Evolutionary conservation across 1,140 invertebrate species (phyloP).

Genomic region (Aphelinus certus): DNA sequence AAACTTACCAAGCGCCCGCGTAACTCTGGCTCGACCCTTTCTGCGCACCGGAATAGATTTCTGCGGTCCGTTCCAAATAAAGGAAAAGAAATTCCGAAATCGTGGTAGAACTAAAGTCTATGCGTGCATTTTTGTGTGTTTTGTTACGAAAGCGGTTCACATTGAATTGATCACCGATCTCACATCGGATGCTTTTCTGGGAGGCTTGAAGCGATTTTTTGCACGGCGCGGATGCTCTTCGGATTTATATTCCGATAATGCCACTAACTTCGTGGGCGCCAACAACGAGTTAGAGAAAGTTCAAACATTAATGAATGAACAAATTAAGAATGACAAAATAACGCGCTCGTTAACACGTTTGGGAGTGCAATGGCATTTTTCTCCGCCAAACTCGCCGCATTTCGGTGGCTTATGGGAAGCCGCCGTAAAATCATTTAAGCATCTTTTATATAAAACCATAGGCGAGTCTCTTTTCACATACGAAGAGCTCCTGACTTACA

Average conservation of each 20-base stretch:
- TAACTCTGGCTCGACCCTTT: background rate
- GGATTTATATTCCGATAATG: constrained; percentile 44
- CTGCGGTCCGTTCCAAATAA: no score
- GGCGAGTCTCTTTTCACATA: no score
- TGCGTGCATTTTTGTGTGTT: constrained; percentile 31
- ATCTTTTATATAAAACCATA: no score
- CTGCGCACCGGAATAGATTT: constrained; percentile 33
- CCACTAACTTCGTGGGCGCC: constrained; percentile 25
- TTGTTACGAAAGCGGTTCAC: constrained; percentile 47
- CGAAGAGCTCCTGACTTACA: no score
- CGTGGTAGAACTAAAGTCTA: constrained; percentile 22
- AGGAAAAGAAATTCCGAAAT: no score
- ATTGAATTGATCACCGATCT: constrained; percentile 41
- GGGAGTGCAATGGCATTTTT: no score
- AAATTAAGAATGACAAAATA: no score
- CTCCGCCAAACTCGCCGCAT: no score
- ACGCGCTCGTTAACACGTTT: no score
- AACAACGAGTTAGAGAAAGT: constrained; percentile 27
- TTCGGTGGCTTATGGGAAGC: no score
- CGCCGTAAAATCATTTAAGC: no score
- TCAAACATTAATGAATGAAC: no score
- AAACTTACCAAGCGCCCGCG: constrained; percentile 27
- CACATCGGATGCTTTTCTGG: constrained; percentile 42
- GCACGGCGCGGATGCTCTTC: constrained; percentile 44
- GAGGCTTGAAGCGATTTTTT: constrained; percentile 52